Evolutionary conservation across 1,140 invertebrate species (phyloP), one percentile per base, ranked within the genome.

Genomic region (Euborellia annulipes): DNA sequence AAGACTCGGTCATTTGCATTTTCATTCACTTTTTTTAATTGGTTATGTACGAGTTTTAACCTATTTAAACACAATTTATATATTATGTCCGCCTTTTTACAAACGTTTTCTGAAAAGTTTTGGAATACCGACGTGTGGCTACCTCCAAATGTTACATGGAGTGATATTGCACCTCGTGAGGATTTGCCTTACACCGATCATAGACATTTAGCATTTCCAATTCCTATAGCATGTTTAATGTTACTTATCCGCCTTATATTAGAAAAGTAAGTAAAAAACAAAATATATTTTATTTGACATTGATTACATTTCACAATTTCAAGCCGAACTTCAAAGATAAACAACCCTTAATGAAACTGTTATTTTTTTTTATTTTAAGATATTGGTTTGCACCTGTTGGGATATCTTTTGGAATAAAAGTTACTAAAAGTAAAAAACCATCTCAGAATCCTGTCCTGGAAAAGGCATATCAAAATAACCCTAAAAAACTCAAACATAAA

Each of bases 111-210:
- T 44, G 64, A 75, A 57, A 67, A 66, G 52, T 89, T 92, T 67
- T 91, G 87, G 86, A 75, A 76, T 55, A 75, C 82, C 54, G 63
- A 76, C 55, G 64, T 92, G 55, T 92, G 88, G 88, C 70, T 90
- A 55, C 88, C 88, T 47, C 85, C 86, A 49, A 89, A 89, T 62
- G 79, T 78, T 47, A 85, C 83, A 55, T 93, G 89, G 88, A 69
- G 72, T n/a, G 81, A 91, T 58, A 77, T 91, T 37, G 70, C 74
- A 53, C 81, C 86, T 18, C 85, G 75, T 49, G 71, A 82, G 37
- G 71, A 76, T 53, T 75, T 88, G 48, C 70, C 77, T 46, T 88
- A 86, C 66, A 75, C 85, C 36, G 76, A 91, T 61, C 78, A 84
- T 57, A 76, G 71, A 56, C 85, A 94, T 66, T 67, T 95, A 39